Conservation (phyloP, 2,797 vertebrate species). For the Acridotheres tristis region DNA sequence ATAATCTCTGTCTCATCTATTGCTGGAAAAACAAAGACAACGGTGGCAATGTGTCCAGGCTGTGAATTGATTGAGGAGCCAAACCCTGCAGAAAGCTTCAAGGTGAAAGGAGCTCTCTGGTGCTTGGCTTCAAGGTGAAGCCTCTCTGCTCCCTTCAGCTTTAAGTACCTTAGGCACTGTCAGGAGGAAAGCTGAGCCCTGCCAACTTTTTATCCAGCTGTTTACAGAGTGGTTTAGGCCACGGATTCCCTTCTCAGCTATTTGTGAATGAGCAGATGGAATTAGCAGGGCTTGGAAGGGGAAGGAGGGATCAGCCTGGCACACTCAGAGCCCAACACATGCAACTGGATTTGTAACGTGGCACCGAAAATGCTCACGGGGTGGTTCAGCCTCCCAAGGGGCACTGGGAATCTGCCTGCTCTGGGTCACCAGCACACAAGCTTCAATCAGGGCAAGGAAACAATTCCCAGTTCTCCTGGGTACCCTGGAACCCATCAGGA, state of each 20-base stretch:
- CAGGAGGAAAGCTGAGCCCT: background rate
- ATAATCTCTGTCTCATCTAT: constrained; percentile 13
- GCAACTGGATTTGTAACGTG: background rate
- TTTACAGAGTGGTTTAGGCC: constrained; percentile 36
- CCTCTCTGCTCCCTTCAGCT: background rate
- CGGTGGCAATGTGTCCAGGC: background rate
- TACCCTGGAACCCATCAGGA: background rate
- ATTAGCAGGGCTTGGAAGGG: background rate
- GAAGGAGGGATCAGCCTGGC: background rate
- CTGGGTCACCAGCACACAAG: background rate
- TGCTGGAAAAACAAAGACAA: constrained; percentile 27
- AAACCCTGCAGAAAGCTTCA: background rate
- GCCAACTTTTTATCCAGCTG: background rate
- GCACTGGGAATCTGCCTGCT: background rate
- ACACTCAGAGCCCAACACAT: background rate
- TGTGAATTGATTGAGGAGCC: background rate
- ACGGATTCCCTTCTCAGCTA: constrained; percentile 17
- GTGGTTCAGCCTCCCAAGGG: background rate
- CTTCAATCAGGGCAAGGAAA: background rate
- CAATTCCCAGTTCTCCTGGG: background rate
- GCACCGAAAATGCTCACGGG: background rate
- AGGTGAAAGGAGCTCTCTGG: constrained; percentile 14
- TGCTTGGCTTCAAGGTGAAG: background rate
- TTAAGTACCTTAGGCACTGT: background rate
- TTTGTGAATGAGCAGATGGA: constrained; percentile 51